Base-by-base conservation (phyloP, 2,797 vertebrate genomes). In the Zenarchopterus dispar region DNA sequence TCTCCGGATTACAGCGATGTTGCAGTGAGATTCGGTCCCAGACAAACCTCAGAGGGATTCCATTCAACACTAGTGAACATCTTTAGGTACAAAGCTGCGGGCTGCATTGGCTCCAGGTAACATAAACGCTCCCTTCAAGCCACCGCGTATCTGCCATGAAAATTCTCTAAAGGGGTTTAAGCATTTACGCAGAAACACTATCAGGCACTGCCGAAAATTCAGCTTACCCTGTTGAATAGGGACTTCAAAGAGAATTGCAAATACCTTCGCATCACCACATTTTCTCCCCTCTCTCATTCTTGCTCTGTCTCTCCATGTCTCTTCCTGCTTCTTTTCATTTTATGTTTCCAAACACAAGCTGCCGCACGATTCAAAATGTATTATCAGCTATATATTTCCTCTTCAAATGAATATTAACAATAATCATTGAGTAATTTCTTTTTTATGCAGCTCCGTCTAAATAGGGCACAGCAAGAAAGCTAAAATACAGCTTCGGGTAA, bases 141-240 rank as follows among this genome's bases (percentile, higher is more conserved):
- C 89, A 92, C 93, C 80, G 90, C 93, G 90, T 95, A 96, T 97
- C 95, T 96, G 93, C 93, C 96, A 94, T 96, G 95, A 96, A 92
- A 96, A 97, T 97, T 97, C 96, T 97, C 96, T 94, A 95, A 96
- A 97, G 96, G 95, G 96, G 95, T 98, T 97, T 97, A 97, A 97
- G 95, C 96, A 95, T 98, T 98, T 98, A 97, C 95, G 95, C 95
- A 95, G 94, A 96, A 97, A 96, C 95, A 95, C 95, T 96, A 97
- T 97, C 96, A 96, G 94, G 92, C 91, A 80, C 91, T 92, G 95
- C 95, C 92, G 94, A 95, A 96, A 97, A 96, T 96, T 95, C 96
- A 95, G 95, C 95, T 97, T 97, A 96, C 96, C 96, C 96, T 96
- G 94, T 96, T 95, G 95, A 95, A 95, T 95, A 92, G 95, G 90